phyloP scores from a whole-genome alignment of 2,888 invertebrate genomes.

The Bruchidius siliquastri region DNA sequence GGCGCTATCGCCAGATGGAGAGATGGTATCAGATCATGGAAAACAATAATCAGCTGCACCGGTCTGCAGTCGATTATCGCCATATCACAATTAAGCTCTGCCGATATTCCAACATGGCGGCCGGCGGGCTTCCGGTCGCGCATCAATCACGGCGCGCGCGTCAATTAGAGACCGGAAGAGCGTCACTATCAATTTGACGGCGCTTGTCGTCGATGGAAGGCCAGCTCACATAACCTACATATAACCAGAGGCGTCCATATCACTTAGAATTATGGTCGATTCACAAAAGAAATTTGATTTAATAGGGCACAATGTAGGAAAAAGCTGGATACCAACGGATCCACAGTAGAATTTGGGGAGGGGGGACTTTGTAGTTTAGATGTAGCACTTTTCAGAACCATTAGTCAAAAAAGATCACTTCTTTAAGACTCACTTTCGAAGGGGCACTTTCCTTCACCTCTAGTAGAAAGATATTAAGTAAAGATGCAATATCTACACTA shows the following conservation, averaged over 20 bases:
- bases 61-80: slow-evolving; percentile 1
- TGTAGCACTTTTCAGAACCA: too few relatives aligned
- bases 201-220: slow-evolving; percentile 21
- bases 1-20: neutral
- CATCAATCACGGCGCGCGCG: slow-evolving; percentile 50
- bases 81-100: slow-evolving; percentile 41
- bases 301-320: too few relatives aligned
- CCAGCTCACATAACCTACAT: slow-evolving; percentile 43
- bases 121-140: slow-evolving; percentile 34
- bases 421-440: too few relatives aligned
- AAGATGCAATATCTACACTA: too few relatives aligned
- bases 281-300: too few relatives aligned
- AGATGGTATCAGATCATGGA: slow-evolving; percentile 3
- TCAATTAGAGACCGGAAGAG: slow-evolving; percentile 48
- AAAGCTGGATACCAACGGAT: too few relatives aligned
- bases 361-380: too few relatives aligned
- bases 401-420: too few relatives aligned
- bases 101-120: slow-evolving; percentile 44
- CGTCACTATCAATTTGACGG: slow-evolving; percentile 49
- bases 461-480: too few relatives aligned
- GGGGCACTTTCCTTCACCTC: too few relatives aligned
- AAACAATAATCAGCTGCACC: neutral
- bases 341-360: too few relatives aligned
- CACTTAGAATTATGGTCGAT: too few relatives aligned
- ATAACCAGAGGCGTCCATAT: neutral